Percentiles rank a stretch among this genome's conserved stretches.
Evolutionary conservation across 2,797 vertebrate genomes (phyloP).

Genomic region (Coluber constrictor): DNA sequence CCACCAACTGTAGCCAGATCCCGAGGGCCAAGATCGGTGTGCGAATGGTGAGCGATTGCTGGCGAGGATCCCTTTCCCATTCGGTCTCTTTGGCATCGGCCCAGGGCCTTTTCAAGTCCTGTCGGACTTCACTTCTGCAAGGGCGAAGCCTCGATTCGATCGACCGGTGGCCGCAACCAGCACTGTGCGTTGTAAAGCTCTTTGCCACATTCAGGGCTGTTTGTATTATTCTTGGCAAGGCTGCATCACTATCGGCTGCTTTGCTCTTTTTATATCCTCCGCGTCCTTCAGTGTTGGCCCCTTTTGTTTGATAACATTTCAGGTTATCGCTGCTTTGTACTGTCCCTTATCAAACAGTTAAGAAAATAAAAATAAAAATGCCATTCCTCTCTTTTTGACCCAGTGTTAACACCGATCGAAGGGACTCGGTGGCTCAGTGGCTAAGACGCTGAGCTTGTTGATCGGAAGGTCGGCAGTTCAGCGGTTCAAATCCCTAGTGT

Average conservation of each 20-base stretch:
- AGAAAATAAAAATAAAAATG: not conserved
- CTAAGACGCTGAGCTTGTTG: too few relatives aligned
- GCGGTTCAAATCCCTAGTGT: too few relatives aligned
- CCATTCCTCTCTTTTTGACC: not conserved
- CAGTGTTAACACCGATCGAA: not conserved
- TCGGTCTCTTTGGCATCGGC: not conserved
- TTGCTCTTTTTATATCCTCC: not conserved
- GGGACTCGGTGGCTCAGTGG: too few relatives aligned
- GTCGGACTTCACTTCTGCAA: not conserved
- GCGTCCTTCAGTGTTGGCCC: not conserved
- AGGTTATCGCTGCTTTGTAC: not conserved
- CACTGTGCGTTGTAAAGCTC: not conserved
- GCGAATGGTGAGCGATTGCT: not conserved
- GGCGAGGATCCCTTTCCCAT: not conserved
- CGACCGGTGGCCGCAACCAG: constrained; percentile 6
- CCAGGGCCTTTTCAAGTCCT: not conserved
- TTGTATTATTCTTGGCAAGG: not conserved
- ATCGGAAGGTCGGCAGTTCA: too few relatives aligned
- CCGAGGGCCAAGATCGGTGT: not conserved
- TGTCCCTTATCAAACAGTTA: not conserved
- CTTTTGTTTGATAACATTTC: constrained; percentile 14
- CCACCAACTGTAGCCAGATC: not conserved
- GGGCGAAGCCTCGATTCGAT: not conserved
- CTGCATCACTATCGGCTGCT: not conserved
- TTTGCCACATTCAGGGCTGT: not conserved